Percentiles rank a stretch among this genome's conserved stretches.
These are phyloP conservation scores for Parascotia fuliginaria DNA, from an alignment of 2,888 invertebrate genomes.

Conservation along the genomic window DNA sequence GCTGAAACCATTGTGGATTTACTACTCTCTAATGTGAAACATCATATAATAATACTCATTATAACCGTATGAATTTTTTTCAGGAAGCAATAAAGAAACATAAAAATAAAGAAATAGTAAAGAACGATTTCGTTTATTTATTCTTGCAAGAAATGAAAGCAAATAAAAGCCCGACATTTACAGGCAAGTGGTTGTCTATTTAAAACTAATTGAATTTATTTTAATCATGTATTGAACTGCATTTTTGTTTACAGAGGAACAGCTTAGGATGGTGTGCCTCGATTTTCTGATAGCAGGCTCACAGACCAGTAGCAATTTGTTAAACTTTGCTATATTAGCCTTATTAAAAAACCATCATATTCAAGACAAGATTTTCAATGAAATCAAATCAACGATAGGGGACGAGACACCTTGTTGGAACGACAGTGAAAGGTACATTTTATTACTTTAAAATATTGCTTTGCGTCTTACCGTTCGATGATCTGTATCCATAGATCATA, in stretches of 20 bases:
- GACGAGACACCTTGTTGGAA: slow-evolving; percentile 63
- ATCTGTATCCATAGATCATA: too few relatives aligned
- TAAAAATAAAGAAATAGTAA: slow-evolving; percentile 65
- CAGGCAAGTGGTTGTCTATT: slow-evolving; percentile 48
- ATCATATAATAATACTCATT: background rate
- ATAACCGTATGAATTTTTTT: slow-evolving; percentile 30
- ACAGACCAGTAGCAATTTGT: slow-evolving; percentile 88
- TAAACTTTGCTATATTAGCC: slow-evolving; percentile 86
- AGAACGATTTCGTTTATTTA: slow-evolving; percentile 87
- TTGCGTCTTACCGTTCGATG: too few relatives aligned
- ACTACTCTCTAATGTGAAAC: too few relatives aligned
- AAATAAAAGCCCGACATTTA: slow-evolving; percentile 62
- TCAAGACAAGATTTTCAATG: slow-evolving; percentile 86
- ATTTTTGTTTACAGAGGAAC: slow-evolving; percentile 65
- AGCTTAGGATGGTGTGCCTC: slow-evolving; percentile 83
- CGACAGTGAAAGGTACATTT: slow-evolving; percentile 61
- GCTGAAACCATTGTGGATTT: too few relatives aligned
- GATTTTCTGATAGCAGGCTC: slow-evolving; percentile 91
- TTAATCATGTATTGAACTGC: background rate
- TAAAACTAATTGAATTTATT: slow-evolving; percentile 1
- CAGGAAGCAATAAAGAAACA: slow-evolving; percentile 85
- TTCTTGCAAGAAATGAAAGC: slow-evolving; percentile 86
- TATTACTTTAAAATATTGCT: background rate
- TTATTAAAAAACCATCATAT: slow-evolving; percentile 84
- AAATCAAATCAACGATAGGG: slow-evolving; percentile 86